phyloP scores from a whole-genome alignment of 1,140 invertebrate genomes.

The Leptinotarsa undecemlineata region DNA sequence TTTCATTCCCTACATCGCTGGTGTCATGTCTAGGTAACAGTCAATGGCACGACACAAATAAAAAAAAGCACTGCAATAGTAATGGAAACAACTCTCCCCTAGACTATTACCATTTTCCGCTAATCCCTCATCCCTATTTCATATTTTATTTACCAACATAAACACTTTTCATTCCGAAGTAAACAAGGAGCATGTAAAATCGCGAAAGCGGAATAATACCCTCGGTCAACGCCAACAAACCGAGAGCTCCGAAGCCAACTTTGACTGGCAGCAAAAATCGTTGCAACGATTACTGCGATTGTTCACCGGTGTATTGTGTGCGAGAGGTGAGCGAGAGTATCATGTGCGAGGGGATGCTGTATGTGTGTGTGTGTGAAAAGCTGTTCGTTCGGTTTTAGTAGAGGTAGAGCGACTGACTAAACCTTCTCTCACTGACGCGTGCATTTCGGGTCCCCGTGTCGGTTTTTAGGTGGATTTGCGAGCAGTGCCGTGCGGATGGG shows the following conservation, averaged over 20 bases:
- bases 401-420: neutral
- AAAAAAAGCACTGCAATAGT: neutral
- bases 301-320: constrained; percentile 23
- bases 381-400: constrained; percentile 1
- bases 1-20: no score
- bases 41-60: no score
- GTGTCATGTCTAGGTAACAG: no score
- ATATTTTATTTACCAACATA: constrained; percentile 19
- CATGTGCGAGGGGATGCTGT: constrained; percentile 9
- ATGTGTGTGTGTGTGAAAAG: constrained; percentile 11
- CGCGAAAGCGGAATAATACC: constrained; percentile 19
- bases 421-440: constrained; percentile 11
- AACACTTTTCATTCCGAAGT: constrained; percentile 14
- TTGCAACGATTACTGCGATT: constrained; percentile 20
- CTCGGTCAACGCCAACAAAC: constrained; percentile 8
- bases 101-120: neutral
- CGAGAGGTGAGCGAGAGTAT: constrained; percentile 7
- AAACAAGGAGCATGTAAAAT: constrained; percentile 7
- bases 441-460: constrained; percentile 1
- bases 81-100: neutral
- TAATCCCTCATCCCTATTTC: constrained; percentile 19
- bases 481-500: constrained; percentile 13
- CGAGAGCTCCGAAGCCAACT: neutral
- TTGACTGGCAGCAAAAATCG: constrained; percentile 22
- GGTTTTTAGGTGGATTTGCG: constrained; percentile 10